Base-by-base conservation (phyloP, 2,888 invertebrate genomes). In the Hartigia nigra region DNA sequence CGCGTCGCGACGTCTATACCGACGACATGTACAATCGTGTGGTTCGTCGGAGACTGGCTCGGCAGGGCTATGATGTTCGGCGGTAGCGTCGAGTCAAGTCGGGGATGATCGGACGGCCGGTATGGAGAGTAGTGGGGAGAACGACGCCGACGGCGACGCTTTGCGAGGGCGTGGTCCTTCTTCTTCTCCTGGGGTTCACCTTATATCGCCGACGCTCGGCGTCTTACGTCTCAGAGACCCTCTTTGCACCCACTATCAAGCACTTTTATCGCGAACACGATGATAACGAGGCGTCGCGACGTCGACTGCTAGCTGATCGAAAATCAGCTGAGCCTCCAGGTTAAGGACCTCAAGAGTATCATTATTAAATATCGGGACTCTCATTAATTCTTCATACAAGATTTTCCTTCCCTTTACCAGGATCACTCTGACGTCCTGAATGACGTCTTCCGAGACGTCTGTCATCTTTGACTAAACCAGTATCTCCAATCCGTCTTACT, bases 201-300 rank as follows among this genome's bases (percentile, higher is more conserved):
- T 9, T 23, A 9, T 55, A 55, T 72, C 77, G 77, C 75, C 78
- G 80, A 36, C 79, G 76, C 75, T 55, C 70, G 82, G 80, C 84
- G 84, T 81, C 82, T 76, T 70, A 74, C 37, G 23, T 37, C 23
- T 70, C 34, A 35, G 69, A 23, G 69, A 23, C 9, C 39, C 39
- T 23, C 39, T 55, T 23, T 55, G 39, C 39, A 23, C 39, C 39
- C 39, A 55, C 39, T 55, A 23, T 23, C 39, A 55, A 23, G 39
- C 9, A 55, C 23, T 23, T 55, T 23, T 90, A 90, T 86, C 85
- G 85, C 82, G 77, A 75, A 55, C 81, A 78, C 82, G 82, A 84
- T 82, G 84, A 81, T 81, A 78, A 82, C 78, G 31, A 14, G 72
- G 72, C 72, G 32, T 32, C 72, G 72, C 32, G 31, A 72, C 79